Conservation (phyloP, 2,113 vertebrate species). For the Campylomormyrus tamandua region DNA sequence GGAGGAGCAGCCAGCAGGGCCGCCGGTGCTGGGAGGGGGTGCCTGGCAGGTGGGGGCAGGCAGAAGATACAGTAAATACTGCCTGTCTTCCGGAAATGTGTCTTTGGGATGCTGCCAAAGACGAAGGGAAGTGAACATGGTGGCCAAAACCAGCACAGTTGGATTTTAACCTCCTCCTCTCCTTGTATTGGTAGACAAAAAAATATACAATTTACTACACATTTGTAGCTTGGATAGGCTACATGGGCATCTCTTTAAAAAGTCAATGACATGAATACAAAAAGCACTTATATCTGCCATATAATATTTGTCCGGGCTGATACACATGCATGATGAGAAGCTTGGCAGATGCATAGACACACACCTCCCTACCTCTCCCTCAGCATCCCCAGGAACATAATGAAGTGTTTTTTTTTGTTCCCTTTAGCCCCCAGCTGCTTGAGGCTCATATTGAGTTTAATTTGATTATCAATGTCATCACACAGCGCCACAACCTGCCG, state of each 20-base stretch:
- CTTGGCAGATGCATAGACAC: neutral
- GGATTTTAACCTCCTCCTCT: neutral
- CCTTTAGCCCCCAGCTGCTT: neutral
- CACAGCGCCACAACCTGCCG: neutral
- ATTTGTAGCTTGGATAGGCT: neutral
- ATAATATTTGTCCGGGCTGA: neutral
- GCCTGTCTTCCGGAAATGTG: neutral
- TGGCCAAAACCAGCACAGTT: neutral
- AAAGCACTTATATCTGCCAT: neutral
- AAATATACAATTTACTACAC: neutral
- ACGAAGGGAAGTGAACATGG: neutral
- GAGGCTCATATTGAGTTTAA: neutral
- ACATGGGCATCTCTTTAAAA: neutral
- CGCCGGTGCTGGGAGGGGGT: neutral
- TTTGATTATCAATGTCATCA: conserved; percentile 5
- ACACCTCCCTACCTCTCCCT: neutral
- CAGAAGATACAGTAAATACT: neutral
- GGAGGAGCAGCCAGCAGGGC: neutral
- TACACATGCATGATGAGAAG: neutral
- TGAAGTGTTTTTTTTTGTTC: neutral
- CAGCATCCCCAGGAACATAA: neutral
- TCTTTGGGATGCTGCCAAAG: neutral
- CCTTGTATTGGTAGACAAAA: neutral
- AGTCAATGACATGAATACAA: neutral
- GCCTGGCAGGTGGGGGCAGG: neutral